These are phyloP conservation scores for Tokudaia muenninki DNA, from an alignment of 2,797 vertebrate species.

Conservation along the genomic window DNA sequence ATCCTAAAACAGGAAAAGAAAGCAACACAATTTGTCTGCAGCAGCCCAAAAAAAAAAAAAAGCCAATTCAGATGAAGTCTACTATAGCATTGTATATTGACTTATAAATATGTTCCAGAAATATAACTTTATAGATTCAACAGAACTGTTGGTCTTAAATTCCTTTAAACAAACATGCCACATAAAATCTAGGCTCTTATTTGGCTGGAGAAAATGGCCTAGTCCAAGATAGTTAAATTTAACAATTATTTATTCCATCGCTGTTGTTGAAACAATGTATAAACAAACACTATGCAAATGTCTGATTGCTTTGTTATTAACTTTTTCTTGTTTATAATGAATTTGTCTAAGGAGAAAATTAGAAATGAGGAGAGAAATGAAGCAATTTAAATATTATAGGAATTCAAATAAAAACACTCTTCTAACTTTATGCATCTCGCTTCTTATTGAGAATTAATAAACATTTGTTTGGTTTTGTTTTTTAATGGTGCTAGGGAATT, in stretches of 20 bases:
- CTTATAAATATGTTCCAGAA: constrained; percentile 53
- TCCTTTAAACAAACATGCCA: background rate
- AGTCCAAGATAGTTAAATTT: constrained; percentile 36
- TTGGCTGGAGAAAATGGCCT: constrained; percentile 11
- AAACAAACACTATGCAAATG: background rate
- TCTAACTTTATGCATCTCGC: constrained; percentile 46
- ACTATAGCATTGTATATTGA: background rate
- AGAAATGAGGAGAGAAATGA: constrained; percentile 65
- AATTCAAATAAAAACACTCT: constrained; percentile 35
- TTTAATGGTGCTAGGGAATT: background rate
- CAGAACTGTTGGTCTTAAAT: constrained; percentile 55
- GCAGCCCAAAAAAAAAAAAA: background rate
- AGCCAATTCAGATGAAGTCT: constrained; percentile 31
- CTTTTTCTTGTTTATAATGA: constrained; percentile 60
- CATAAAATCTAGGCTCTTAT: constrained; percentile 40
- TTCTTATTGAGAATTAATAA: background rate
- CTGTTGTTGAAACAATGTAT: background rate
- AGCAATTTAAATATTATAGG: constrained; percentile 43
- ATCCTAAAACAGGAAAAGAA: constrained; percentile 56
- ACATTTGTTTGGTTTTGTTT: background rate
- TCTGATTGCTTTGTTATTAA: constrained; percentile 20
- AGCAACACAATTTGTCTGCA: background rate
- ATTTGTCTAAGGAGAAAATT: constrained; percentile 69
- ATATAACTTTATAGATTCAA: constrained; percentile 57
- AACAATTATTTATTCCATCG: constrained; percentile 35